Evolutionary conservation across 2,888 invertebrate species (phyloP), one percentile per base, ranked within the genome.

Genomic region (Hermodice carunculata): DNA sequence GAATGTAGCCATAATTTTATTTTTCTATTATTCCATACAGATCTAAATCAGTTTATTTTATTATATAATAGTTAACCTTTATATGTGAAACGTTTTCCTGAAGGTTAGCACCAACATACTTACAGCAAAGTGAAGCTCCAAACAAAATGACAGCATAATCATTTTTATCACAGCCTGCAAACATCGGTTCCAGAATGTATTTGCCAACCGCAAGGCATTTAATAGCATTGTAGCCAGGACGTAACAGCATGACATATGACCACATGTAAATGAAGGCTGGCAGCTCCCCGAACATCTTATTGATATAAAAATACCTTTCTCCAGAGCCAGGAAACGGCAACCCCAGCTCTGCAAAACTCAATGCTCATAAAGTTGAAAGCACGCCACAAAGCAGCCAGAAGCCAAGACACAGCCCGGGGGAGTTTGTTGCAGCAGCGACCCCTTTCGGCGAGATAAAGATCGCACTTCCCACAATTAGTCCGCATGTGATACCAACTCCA

Each of bases 291-390:
- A 29, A 57, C 28, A 57, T 34, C 46, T 57, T 43, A 14, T 46
- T 37, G 26, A 57, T 24, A 31, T 59, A 59, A 28, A 37, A 34
- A 49, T 59, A 59, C 49, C 34, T 59, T 34, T 22, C 46, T 5
- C 59, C 59, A 17, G 59, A 59, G n/a, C 17, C 14, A 3, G 59
- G 59, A 31, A 48, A 34, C 26, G 59, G 44, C 11, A 26, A 17
- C 3, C 59, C 48, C 24, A 59, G 46, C 40, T 59, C 59, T 17
- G 40, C 59, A 31, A 34, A 59, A 29, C 26, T 37, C 5, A 59
- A 28, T 3, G 59, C 59, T 17, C 59, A 46, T 17, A 59, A 17
- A 28, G 48, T 34, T 17, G 34, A 34, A 32, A 57, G 17, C n/a
- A 26, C 31, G 2, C 57, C 57, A 44, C 57, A 44, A 8, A 57